Evolutionary conservation across 2,888 invertebrate species (phyloP).

Genomic region (Thymelicus lineola): DNA sequence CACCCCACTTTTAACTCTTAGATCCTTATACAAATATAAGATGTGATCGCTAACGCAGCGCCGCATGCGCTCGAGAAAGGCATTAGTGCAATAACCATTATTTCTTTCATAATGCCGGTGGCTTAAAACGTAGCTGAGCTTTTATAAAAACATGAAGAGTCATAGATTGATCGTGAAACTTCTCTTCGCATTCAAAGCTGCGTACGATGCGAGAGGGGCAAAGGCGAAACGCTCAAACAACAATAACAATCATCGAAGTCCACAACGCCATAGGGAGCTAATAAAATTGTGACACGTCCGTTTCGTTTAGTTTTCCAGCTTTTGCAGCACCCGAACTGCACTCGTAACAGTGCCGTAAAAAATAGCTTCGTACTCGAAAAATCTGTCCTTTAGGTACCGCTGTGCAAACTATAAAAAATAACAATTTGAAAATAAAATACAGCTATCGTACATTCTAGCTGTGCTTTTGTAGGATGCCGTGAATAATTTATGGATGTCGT

Average conservation of each 20-base stretch:
- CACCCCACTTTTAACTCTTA: too few species aligned
- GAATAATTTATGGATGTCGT: conserved; percentile 11
- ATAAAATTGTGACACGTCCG: conserved; percentile 39
- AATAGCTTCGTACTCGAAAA: conserved; percentile 33
- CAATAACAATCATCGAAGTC: conserved; percentile 29
- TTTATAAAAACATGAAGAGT: background rate
- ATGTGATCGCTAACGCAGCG: too few species aligned
- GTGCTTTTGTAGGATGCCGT: conserved; percentile 1
- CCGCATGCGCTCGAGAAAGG: too few species aligned
- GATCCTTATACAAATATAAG: too few species aligned
- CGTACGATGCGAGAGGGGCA: background rate
- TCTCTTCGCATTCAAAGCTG: background rate
- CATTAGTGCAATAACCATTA: too few species aligned
- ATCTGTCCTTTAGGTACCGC: conserved; percentile 36
- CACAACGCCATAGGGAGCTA: conserved; percentile 38
- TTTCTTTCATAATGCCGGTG: background rate
- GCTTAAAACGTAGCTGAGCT: background rate
- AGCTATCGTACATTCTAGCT: conserved; percentile 10
- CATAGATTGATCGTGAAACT: background rate
- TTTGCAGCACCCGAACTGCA: conserved; percentile 30
- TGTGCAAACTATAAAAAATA: conserved; percentile 38
- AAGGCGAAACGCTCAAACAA: conserved; percentile 19
- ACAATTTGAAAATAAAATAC: conserved; percentile 32
- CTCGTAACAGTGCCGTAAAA: conserved; percentile 37
- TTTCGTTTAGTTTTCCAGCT: conserved; percentile 32